Evolutionary conservation across 2,888 invertebrate species (phyloP), one percentile per base, ranked within the genome.

Genomic region (Agrilus biguttatus): DNA sequence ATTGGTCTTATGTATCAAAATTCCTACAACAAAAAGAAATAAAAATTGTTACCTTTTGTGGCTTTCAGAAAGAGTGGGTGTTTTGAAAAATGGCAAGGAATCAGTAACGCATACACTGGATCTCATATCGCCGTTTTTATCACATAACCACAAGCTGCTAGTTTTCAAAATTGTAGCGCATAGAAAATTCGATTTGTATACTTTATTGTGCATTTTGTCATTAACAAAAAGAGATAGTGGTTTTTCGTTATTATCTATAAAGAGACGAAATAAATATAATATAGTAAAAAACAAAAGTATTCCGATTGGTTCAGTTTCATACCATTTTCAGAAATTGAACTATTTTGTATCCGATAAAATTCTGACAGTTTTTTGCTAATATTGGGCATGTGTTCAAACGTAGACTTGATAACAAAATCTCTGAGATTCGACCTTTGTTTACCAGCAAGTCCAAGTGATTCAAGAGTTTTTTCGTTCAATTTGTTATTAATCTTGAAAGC

Each of bases 41-140:
- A 17, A 17, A 17, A 17, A 17, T n/a, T 40, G 33, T 41, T 43
- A 59, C 59, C 55, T 55, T 40, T 49, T 47, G 6, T 39, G 53
- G 48, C 42, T 36, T 44, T 43, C 48, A 13, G 44, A 36, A 21
- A 59, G 53, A 19, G 72, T 72, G 0, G 78, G 77, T 0, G 77
- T 77, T 45, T 75, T 74, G 36, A 79, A 68, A 54, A 79, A 79
- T 1, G 79, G 78, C 0, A 74, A 75, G 6, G 73, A 70, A 51
- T 77, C 75, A 6, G 56, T 59, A 7, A 48, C 42, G 68, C 65
- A 42, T 64, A 70, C 33, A 69, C 46, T 66, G 67, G 47, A 66
- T 33, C 19, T 51, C 48, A 14, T 55, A 69, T 63, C 52, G 69
- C 71, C 65, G 77, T 2, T 61, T 65, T 46, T 69, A 68, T 42